Evolutionary conservation across 1,140 invertebrate species (phyloP).

Genomic region (Anoplophora glabripennis): DNA sequence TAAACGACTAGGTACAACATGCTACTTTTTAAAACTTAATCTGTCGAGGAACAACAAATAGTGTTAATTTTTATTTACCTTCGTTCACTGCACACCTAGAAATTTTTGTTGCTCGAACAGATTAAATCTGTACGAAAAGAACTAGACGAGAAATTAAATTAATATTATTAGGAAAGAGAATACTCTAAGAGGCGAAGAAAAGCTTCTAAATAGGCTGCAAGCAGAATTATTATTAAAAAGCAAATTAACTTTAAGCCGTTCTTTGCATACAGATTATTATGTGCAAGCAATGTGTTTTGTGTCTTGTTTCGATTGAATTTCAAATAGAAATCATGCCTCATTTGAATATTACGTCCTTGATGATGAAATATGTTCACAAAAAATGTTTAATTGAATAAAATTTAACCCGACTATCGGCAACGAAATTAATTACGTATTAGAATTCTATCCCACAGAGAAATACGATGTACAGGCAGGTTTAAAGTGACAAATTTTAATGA

Average conservation of each 20-base stretch:
- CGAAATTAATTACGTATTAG: too few species aligned
- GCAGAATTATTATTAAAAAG: conserved; percentile 13
- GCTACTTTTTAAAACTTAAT: too few species aligned
- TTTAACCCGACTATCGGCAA: too few species aligned
- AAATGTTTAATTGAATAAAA: neutral
- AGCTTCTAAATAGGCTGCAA: conserved; percentile 23
- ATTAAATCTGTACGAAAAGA: conserved; percentile 37
- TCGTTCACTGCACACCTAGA: too few species aligned
- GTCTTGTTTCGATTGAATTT: conserved; percentile 15
- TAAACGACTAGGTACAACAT: too few species aligned
- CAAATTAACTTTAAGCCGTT: conserved; percentile 22
- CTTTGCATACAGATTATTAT: conserved; percentile 41
- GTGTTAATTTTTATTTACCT: too few species aligned
- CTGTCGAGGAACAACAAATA: too few species aligned
- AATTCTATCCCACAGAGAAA: too few species aligned
- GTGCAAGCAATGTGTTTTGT: conserved; percentile 32
- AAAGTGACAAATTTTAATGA: too few species aligned
- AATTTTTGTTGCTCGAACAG: too few species aligned
- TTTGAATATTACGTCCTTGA: conserved; percentile 34
- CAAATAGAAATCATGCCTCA: conserved; percentile 41
- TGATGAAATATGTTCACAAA: neutral
- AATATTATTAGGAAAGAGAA: neutral
- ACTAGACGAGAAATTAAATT: conserved; percentile 20
- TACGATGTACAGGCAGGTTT: too few species aligned
- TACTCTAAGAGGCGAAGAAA: conserved; percentile 11